A percentile compares a stretch with the other conserved stretches of the same genome.
Conservation (phyloP, 2,888 invertebrate species). For the Geotrupes spiniger region DNA sequence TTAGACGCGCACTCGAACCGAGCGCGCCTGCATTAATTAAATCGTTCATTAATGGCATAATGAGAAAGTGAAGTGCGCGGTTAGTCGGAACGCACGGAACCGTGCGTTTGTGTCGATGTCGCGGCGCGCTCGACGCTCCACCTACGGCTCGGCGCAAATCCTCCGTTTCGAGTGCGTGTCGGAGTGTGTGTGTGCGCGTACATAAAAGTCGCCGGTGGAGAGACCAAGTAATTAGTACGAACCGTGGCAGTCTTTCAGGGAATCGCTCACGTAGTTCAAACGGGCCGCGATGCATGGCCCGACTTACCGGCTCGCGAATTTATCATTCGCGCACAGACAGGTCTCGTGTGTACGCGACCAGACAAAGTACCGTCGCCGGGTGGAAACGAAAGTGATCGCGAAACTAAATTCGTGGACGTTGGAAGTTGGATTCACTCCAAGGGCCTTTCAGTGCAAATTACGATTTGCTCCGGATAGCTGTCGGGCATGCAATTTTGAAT, state of each 20-base stretch:
- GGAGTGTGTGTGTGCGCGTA: neutral
- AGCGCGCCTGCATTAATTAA: conserved; percentile 17
- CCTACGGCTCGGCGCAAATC: conserved; percentile 2
- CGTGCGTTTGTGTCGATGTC: neutral
- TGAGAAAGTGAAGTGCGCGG: conserved; percentile 5
- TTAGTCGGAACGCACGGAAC: no score
- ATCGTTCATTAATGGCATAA: conserved; percentile 20
- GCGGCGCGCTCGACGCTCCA: neutral
- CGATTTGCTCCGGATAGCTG: no score
- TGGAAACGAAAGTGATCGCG: no score
- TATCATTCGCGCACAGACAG: conserved; percentile 2
- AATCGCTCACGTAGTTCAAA: conserved; percentile 25
- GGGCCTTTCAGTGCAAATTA: no score
- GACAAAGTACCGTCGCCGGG: conserved; percentile 3
- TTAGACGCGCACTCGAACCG: no score
- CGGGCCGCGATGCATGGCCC: conserved; percentile 20
- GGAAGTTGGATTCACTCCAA: no score
- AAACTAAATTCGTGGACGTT: no score
- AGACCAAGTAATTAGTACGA: conserved; percentile 24
- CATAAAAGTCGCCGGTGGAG: conserved; percentile 1
- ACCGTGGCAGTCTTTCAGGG: conserved; percentile 23
- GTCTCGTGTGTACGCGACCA: neutral
- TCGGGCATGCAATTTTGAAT: no score
- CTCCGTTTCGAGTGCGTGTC: neutral
- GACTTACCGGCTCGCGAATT: conserved; percentile 9